Base-by-base conservation (phyloP, 2,113 vertebrate species). In the Nematolebias whitei region DNA sequence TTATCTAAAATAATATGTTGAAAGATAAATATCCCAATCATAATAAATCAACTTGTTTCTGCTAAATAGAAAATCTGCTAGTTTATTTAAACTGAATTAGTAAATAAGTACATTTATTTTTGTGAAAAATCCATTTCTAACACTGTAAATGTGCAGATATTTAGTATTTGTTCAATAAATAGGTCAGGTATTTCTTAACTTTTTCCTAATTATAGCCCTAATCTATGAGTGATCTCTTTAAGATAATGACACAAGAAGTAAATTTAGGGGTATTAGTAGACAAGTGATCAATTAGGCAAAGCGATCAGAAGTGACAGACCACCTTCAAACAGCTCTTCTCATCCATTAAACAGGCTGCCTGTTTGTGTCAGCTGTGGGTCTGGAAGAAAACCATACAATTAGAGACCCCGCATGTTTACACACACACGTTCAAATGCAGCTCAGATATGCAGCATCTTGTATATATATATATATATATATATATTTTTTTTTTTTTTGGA, bases 331-430 rank as follows among this genome's bases (percentile, higher is more conserved):
- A 26, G 80, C 80, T 85, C 87, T 88, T 79, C 83, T 86, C 87
- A 87, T 90, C 89, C 84, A 92, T 93, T 91, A 89, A 90, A 90
- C 86, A 87, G 84, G 86, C 88, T 91, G 89, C 89, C 85, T 89
- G 89, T 87, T 88, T 91, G 81, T 88, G 88, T 90, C 89, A 88
- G 85, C 85, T 89, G 87, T 74, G 84, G 87, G 83, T 87, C 86
- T 86, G 82, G 63, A 85, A 83, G 76, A 86, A 89, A 90, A 85
- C 85, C 87, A 91, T 88, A 92, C 90, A 93, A 93, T 91, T 90
- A 92, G 85, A 83, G 80, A 84, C 76, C 79, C 83, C 63, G 76
- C 71, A 79, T 90, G 87, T 88, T 89, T 84, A 83, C 72, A 24
- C 87, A 79, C 79, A 79, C 75, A 83, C 82, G 88, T 87, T 90